Evolutionary conservation across 2,113 vertebrate species (phyloP).

Genomic region (Anas platyrhynchos): DNA sequence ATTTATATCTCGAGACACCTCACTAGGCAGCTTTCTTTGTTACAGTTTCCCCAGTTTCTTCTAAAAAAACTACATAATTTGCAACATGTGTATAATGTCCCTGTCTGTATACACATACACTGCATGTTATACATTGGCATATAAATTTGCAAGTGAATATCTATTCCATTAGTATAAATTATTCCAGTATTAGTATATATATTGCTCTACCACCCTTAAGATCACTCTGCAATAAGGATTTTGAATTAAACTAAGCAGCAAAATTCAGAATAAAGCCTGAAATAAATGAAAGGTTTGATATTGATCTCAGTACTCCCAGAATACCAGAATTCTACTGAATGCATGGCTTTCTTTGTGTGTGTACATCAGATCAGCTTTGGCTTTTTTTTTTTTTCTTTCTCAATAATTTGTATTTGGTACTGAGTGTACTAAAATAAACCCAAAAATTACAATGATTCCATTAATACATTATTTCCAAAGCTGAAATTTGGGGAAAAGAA

Average conservation of each 20-base stretch:
- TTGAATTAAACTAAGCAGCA: not conserved
- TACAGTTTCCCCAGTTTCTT: not conserved
- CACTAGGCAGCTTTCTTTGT: not conserved
- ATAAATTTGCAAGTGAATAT: not conserved
- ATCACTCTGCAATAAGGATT: not conserved
- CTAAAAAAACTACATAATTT: not conserved
- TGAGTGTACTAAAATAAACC: not conserved
- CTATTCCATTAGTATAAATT: not conserved
- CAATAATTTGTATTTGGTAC: not conserved
- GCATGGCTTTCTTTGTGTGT: not conserved
- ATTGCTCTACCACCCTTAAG: not conserved
- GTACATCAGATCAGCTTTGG: not conserved
- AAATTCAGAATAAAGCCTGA: not conserved
- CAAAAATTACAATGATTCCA: not conserved
- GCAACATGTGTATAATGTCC: fast-evolving
- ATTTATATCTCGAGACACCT: not conserved
- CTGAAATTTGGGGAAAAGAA: not conserved
- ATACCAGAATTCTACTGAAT: not conserved
- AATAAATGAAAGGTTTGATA: not conserved
- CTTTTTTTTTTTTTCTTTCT: not conserved
- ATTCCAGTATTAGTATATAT: not conserved
- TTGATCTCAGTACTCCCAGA: not conserved
- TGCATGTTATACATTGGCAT: not conserved
- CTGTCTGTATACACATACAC: not conserved
- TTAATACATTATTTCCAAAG: constrained; percentile 20